Evolutionary conservation across 2,113 vertebrate genomes (phyloP).

Genomic region (Siphamia tubifer): DNA sequence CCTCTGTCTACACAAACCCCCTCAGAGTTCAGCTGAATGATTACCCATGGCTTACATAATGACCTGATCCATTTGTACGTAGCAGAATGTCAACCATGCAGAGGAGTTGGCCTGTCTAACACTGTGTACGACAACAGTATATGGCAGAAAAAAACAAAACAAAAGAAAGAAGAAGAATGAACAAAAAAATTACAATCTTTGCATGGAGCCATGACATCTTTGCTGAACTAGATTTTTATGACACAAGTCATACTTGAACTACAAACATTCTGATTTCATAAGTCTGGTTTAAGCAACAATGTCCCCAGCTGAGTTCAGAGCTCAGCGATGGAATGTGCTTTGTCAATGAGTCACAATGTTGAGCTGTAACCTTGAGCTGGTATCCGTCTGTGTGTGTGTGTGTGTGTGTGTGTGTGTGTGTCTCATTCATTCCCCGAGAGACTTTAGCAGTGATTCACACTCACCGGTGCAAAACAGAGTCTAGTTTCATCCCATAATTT

Average conservation of each 20-base stretch:
- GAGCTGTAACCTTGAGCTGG: constrained; percentile 32
- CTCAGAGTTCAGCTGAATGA: constrained; percentile 35
- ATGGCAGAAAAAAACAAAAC: background rate
- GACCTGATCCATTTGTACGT: constrained; percentile 17
- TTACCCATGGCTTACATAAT: constrained; percentile 53
- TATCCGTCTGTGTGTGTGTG: constrained; percentile 8
- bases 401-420: constrained; percentile 6
- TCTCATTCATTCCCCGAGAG: constrained; percentile 38
- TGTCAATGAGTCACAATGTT: constrained; percentile 61
- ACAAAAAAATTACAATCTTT: background rate
- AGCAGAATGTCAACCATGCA: constrained; percentile 12
- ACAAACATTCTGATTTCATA: constrained; percentile 1
- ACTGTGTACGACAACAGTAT: background rate
- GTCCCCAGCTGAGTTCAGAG: constrained; percentile 41
- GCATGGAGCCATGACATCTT: background rate
- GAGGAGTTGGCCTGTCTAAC: background rate
- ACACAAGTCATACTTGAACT: background rate
- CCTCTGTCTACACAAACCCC: constrained; percentile 14
- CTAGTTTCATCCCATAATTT: constrained; percentile 22
- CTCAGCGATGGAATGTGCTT: constrained; percentile 46
- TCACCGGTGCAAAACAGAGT: background rate
- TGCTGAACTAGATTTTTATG: background rate
- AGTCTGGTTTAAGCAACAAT: constrained; percentile 17
- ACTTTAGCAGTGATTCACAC: constrained; percentile 38
- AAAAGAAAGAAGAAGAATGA: background rate